phyloP scores from a whole-genome alignment of 35 echinoderm and acorn worm species.

The Apostichopus californicus region DNA sequence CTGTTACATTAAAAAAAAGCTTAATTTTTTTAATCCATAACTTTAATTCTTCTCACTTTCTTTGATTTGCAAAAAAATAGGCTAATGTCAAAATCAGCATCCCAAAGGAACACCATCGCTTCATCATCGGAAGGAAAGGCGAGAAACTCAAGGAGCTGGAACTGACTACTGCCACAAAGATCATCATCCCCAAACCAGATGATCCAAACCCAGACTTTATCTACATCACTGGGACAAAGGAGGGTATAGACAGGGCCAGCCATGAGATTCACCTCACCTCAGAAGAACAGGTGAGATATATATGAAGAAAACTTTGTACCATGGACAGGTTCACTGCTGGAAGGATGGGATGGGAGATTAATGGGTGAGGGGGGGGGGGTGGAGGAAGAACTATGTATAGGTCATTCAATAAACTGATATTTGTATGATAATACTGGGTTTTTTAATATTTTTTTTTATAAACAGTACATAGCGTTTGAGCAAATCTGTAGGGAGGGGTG shows the following conservation, averaged over 20 bases:
- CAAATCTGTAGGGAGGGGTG: too few relatives aligned
- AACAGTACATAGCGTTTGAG: too few relatives aligned
- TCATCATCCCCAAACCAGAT: conserved; percentile 81
- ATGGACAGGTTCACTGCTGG: neutral
- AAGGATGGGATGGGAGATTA: neutral
- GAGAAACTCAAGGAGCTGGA: conserved; percentile 89
- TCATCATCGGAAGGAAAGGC: conserved; percentile 89
- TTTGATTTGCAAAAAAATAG: conserved; percentile 27
- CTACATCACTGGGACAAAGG: conserved; percentile 85
- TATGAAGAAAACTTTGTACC: neutral
- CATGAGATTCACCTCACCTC: conserved; percentile 99
- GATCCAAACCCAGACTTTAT: conserved; percentile 84
- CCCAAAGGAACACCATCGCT: conserved; percentile 97
- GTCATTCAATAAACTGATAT: too few relatives aligned
- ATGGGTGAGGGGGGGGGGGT: neutral
- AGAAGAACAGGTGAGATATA: conserved; percentile 85
- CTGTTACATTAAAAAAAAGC: too few relatives aligned
- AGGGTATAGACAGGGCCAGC: conserved; percentile 92
- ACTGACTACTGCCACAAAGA: conserved; percentile 86
- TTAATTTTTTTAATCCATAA: too few relatives aligned
- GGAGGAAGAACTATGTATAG: neutral
- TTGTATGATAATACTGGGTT: too few relatives aligned
- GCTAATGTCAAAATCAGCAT: conserved; percentile 84
- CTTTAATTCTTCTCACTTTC: too few relatives aligned
- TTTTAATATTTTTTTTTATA: too few relatives aligned